phyloP scores from a whole-genome alignment of 2,888 invertebrate genomes.

The Yponomeuta plumbellus region DNA sequence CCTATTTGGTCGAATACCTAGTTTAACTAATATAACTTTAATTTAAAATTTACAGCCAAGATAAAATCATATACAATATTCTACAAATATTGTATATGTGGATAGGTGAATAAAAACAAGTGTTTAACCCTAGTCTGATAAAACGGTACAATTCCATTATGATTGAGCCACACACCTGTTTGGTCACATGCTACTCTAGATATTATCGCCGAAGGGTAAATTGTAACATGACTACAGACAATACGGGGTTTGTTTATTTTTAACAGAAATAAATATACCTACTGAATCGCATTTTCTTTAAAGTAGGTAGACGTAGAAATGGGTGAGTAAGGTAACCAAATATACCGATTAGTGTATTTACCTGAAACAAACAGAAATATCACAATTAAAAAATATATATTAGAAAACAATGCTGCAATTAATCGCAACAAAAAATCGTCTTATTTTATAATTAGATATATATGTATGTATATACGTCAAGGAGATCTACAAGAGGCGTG shows the following conservation, averaged over 20 bases:
- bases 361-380: constrained; percentile 27
- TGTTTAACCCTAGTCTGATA: constrained; percentile 2
- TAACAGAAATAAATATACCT: constrained; percentile 29
- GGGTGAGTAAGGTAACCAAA: no score
- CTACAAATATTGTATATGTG: neutral
- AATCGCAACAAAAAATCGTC: neutral
- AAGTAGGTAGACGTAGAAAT: no score
- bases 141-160: constrained; percentile 40
- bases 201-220: neutral
- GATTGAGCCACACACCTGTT: neutral
- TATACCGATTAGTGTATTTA: constrained; percentile 13
- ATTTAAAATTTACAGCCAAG: neutral
- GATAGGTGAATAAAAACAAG: neutral
- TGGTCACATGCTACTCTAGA: neutral
- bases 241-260: constrained; percentile 17
- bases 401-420: neutral
- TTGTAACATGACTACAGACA: neutral
- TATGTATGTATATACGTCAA: no score
- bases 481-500: no score
- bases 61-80: neutral
- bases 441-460: no score
- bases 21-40: neutral
- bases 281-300: no score
- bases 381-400: neutral
- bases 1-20: no score